Evolutionary conservation across 2,888 invertebrate species (phyloP).

Genomic region (Drosophila atripex): DNA sequence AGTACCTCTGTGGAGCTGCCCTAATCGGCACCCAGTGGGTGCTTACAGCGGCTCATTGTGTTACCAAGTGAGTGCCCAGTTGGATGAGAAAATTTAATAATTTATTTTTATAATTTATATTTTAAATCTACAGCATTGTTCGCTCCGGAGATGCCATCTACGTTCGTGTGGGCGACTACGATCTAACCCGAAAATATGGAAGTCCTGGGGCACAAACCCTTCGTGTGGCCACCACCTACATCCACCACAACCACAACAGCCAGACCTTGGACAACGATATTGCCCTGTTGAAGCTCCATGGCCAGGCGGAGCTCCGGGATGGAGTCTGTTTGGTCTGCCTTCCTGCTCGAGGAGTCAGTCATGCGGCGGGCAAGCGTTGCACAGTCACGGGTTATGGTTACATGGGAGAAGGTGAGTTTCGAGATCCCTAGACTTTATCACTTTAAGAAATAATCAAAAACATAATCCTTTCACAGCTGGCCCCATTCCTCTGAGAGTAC

Average conservation of each 20-base stretch:
- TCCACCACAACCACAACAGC: slow-evolving; percentile 97
- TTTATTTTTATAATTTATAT: too few species aligned
- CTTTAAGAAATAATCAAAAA: background rate
- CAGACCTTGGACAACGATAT: slow-evolving; percentile 97
- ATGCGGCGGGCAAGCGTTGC: slow-evolving; percentile 95
- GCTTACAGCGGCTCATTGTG: slow-evolving; percentile 96
- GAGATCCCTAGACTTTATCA: background rate
- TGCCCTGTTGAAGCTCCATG: slow-evolving; percentile 94
- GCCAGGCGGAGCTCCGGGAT: slow-evolving; percentile 94
- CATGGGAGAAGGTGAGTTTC: slow-evolving; percentile 92
- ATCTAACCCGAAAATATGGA: slow-evolving; percentile 94
- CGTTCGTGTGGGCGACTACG: slow-evolving; percentile 96
- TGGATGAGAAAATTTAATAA: too few species aligned
- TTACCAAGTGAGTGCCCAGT: slow-evolving; percentile 90
- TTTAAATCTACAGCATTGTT: slow-evolving; percentile 88
- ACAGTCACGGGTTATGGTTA: slow-evolving; percentile 97
- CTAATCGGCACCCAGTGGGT: slow-evolving; percentile 97
- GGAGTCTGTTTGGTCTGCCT: slow-evolving; percentile 90
- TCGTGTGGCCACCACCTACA: slow-evolving; percentile 95
- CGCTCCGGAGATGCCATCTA: slow-evolving; percentile 97
- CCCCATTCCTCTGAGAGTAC: slow-evolving; percentile 94
- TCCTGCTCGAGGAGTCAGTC: slow-evolving; percentile 94
- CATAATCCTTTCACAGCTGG: slow-evolving; percentile 86
- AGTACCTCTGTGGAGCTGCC: slow-evolving; percentile 96
- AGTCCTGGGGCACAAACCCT: slow-evolving; percentile 96